Conservation (phyloP, 2,888 invertebrate genomes). For the Aradus depressus region DNA sequence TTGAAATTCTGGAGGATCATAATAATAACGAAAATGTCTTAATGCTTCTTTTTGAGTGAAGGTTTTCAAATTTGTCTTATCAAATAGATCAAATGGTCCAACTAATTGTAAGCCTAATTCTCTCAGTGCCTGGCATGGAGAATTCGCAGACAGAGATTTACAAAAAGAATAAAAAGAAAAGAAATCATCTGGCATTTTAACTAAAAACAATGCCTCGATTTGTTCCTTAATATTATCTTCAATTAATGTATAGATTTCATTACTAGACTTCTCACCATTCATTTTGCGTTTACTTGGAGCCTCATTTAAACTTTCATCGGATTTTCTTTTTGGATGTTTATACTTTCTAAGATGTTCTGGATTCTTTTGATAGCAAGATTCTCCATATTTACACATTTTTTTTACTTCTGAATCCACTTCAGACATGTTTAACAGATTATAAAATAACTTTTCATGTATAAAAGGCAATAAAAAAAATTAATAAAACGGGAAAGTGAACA, state of each 20-base stretch:
- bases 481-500: too few relatives aligned
- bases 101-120: slow-evolving; percentile 59
- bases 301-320: slow-evolving; percentile 3
- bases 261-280: not conserved
- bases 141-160: slow-evolving; percentile 33
- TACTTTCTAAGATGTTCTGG: slow-evolving; percentile 57
- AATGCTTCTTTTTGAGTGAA: slow-evolving; percentile 44
- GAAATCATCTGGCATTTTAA: slow-evolving; percentile 85
- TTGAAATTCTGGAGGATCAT: slow-evolving; percentile 88
- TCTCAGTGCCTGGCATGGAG: slow-evolving; percentile 43
- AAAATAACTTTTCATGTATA: too few relatives aligned
- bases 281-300: slow-evolving; percentile 8
- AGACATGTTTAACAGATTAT: slow-evolving; percentile 4
- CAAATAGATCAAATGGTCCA: slow-evolving; percentile 78
- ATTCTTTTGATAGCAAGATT: slow-evolving; percentile 72
- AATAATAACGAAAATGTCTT: slow-evolving; percentile 80
- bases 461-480: too few relatives aligned
- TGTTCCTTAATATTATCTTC: slow-evolving; percentile 36
- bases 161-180: slow-evolving; percentile 73
- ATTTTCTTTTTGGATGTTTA: slow-evolving; percentile 54
- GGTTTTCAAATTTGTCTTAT: slow-evolving; percentile 46
- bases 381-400: slow-evolving; percentile 62
- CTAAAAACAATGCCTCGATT: slow-evolving; percentile 62
- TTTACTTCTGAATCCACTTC: slow-evolving; percentile 37
- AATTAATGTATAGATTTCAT: not conserved